Evolutionary conservation across 2,113 vertebrate genomes (phyloP), one percentile per base, ranked within the genome.

Genomic region (Leucosticte australis): DNA sequence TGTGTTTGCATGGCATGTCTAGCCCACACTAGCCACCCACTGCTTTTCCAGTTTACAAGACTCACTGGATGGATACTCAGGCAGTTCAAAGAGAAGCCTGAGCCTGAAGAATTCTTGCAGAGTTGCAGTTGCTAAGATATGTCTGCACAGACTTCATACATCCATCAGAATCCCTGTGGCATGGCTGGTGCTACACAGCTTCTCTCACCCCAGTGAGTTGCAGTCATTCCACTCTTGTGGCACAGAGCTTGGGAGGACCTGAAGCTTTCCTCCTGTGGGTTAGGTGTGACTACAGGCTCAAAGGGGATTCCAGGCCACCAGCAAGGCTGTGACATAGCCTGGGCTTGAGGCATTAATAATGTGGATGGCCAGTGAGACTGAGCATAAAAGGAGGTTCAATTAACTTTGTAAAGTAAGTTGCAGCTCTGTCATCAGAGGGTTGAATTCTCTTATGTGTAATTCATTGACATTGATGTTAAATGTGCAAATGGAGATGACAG

Each of bases 401-500:
- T 95, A 95, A 81, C 55, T 90, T 89, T 68, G 64, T 83, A 73
- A 85, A 87, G 74, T 83, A 79, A 82, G 65, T 78, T 90, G 56
- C 67, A 88, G 60, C 63, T 94, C 85, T 97, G 90, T 96, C 93
- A 97, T 97, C 90, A 95, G 57, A 62, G 57, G 8, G 10, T 55
- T 91, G 78, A 85, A n/a, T 90, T 94, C 44, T 90, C 68, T 90
- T 77, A 56, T 62, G 62, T 87, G 84, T 87, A 91, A 80, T 77
- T 64, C 53, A 50, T 90, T 85, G 92, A 86, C 85, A 80, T 39
- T 63, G 79, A 80, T 86, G 75, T 83, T 92, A 80, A 70, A 80
- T 83, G 71, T 95, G 85, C 75, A 87, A 92, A 90, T 81, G 67
- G 56, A 35, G 47, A 19, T 90, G 91, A 90, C 67, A 65, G 71